Evolutionary conservation across 2,797 vertebrate genomes (phyloP).

Genomic region (Scomberomorus guttatus): DNA sequence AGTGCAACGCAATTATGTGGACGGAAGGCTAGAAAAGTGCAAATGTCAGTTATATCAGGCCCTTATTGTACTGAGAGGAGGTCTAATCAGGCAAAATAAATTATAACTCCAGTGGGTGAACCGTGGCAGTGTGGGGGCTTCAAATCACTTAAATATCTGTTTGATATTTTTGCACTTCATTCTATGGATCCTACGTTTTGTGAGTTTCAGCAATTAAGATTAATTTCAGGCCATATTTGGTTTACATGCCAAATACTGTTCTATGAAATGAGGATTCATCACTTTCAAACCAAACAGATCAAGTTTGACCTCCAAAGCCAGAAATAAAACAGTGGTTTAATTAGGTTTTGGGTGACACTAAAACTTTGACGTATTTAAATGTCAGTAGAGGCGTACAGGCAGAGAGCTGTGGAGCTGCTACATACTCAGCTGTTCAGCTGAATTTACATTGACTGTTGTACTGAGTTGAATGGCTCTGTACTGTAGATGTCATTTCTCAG

Average conservation of each 20-base stretch:
- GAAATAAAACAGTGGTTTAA: neutral
- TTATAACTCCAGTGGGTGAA: no score
- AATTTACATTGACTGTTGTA: neutral
- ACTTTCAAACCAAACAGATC: neutral
- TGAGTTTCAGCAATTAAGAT: no score
- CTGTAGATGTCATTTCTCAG: constrained; percentile 6
- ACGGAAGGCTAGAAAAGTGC: no score
- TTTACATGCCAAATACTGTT: neutral
- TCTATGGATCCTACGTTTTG: no score
- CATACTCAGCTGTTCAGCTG: neutral
- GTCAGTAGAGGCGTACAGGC: neutral
- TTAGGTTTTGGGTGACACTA: no score
- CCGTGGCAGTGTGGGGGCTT: no score
- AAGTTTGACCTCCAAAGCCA: neutral
- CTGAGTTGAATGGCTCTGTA: neutral
- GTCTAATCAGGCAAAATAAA: no score
- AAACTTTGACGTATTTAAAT: neutral
- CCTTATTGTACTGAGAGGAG: no score
- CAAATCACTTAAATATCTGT: no score
- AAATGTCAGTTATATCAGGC: no score
- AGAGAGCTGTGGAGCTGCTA: neutral
- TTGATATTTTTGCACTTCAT: no score
- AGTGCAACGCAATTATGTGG: no score
- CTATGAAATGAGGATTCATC: neutral
- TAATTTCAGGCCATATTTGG: neutral